Conservation (phyloP, 1,140 invertebrate species). For the Metaphire vulgaris region DNA sequence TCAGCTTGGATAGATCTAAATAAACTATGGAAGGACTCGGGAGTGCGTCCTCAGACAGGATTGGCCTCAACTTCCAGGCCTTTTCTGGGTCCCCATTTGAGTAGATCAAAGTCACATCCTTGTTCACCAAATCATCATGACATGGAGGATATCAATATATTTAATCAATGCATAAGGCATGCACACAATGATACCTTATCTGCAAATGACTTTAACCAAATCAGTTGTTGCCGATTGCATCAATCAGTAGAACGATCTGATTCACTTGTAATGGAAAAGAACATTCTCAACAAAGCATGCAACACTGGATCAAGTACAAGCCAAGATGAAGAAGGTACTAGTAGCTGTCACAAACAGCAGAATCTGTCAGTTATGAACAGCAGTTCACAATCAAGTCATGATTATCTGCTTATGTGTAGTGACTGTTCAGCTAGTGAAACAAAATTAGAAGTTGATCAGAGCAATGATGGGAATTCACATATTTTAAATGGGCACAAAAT, state of each 20-base stretch:
- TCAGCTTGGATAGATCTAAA: not conserved
- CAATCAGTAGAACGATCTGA: not conserved
- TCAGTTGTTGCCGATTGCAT: not conserved
- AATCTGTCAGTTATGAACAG: too few species aligned
- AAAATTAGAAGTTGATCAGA: not conserved
- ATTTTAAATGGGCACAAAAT: not conserved
- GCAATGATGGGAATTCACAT: not conserved
- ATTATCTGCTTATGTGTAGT: not conserved
- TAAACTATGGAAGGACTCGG: not conserved
- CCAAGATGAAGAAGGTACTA: not conserved
- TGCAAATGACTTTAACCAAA: not conserved
- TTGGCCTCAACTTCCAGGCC: not conserved
- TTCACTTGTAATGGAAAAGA: not conserved
- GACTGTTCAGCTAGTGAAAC: not conserved
- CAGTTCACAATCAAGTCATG: too few species aligned
- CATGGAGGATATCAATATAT: slow-evolving; percentile 9
- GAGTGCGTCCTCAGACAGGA: not conserved
- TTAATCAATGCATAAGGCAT: not conserved
- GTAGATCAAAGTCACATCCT: not conserved
- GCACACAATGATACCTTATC: not conserved
- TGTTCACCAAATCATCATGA: not conserved
- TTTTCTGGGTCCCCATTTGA: not conserved
- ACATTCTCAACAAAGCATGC: not conserved
- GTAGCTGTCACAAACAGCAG: not conserved
- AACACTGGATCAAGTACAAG: too few species aligned